Percentiles rank a stretch among this genome's conserved stretches.
Evolutionary conservation across 2,797 vertebrate species (phyloP).

Genomic region (Galago senegalensis): DNA sequence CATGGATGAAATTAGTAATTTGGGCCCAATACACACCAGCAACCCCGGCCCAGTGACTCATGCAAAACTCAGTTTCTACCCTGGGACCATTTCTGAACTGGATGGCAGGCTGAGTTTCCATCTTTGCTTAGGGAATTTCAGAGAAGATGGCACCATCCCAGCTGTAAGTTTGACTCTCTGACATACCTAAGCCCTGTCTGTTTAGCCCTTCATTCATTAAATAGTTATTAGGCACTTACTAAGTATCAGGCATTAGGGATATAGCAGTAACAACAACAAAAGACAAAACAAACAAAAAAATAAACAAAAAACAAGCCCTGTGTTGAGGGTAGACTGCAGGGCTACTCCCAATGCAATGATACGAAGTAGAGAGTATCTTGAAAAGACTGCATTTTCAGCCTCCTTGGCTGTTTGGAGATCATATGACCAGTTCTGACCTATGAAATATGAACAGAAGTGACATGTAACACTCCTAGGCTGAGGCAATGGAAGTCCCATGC

Average conservation of each 20-base stretch:
- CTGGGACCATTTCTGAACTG: not conserved
- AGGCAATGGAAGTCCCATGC: not conserved
- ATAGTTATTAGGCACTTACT: not conserved
- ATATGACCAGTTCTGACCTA: not conserved
- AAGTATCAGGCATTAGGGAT: not conserved
- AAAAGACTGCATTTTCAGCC: not conserved
- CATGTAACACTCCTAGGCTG: not conserved
- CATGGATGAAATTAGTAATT: not conserved
- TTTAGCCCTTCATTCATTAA: not conserved
- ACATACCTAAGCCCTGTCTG: not conserved
- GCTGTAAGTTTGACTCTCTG: not conserved
- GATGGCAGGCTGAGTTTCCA: not conserved
- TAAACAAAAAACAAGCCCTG: not conserved
- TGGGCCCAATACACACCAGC: not conserved
- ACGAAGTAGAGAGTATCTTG: not conserved
- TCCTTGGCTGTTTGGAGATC: not conserved
- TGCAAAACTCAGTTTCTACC: not conserved
- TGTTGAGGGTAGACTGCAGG: not conserved
- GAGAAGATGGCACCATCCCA: not conserved
- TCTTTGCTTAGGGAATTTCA: not conserved
- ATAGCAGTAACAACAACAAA: not conserved
- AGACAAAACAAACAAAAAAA: not conserved
- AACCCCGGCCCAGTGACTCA: too few relatives aligned
- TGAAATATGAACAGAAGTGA: not conserved
- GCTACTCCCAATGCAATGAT: not conserved